These are phyloP conservation scores for Gerris lacustris DNA, from an alignment of 2,888 invertebrate species.

Conservation along the genomic window DNA sequence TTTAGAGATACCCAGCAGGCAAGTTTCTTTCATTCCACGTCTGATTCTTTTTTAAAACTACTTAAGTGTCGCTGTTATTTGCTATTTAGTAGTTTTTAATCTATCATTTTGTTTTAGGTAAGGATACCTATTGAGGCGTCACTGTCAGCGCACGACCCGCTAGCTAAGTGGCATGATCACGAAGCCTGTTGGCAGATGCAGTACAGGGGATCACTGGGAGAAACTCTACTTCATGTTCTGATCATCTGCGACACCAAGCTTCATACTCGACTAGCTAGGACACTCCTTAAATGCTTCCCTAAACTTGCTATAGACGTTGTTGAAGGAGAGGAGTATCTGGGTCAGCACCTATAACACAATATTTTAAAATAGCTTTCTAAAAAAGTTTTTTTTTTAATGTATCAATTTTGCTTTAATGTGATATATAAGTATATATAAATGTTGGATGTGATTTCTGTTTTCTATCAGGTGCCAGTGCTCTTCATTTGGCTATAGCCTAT, in stretches of 20 bases:
- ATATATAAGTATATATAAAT: no score
- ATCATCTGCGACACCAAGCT: constrained; percentile 78
- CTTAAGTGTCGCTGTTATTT: background rate
- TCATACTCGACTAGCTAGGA: constrained; percentile 72
- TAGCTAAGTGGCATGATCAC: constrained; percentile 79
- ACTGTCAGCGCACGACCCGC: constrained; percentile 69
- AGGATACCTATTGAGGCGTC: constrained; percentile 79
- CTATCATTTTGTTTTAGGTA: constrained; percentile 39
- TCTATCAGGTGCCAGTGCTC: constrained; percentile 66
- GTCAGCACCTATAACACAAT: constrained; percentile 39
- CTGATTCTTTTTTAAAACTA: background rate
- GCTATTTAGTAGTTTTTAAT: background rate
- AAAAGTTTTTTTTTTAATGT: no score
- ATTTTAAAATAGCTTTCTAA: no score
- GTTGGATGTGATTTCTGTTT: no score
- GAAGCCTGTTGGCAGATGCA: constrained; percentile 97
- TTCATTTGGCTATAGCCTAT: constrained; percentile 93
- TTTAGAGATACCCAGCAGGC: constrained; percentile 73
- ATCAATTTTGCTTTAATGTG: no score
- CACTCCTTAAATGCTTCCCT: constrained; percentile 81
- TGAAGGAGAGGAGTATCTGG: constrained; percentile 93
- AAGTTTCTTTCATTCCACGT: background rate
- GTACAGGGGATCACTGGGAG: constrained; percentile 87
- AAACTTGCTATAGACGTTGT: constrained; percentile 84
- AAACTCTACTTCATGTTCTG: constrained; percentile 84